Percentiles rank a stretch among this genome's conserved stretches.
These are phyloP conservation scores for Trichomycterus rosablanca DNA, from an alignment of 2,113 vertebrate species.

Conservation along the genomic window DNA sequence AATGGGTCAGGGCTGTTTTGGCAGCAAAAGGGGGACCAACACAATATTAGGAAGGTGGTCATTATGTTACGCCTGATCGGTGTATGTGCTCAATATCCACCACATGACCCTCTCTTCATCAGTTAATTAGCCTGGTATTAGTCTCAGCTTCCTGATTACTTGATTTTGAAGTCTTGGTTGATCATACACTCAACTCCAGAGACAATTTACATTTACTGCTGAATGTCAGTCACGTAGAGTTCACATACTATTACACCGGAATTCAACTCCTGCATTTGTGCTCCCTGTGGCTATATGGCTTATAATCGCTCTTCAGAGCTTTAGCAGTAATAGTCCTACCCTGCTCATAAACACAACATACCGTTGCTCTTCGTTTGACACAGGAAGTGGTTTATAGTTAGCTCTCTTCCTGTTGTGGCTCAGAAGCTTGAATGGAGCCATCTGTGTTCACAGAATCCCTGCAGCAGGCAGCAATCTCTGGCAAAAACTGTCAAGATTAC, in stretches of 20 bases:
- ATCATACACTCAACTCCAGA: not conserved
- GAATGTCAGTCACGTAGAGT: not conserved
- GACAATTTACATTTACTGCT: not conserved
- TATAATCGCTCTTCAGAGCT: conserved; percentile 12
- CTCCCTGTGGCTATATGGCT: not conserved
- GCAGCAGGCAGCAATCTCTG: conserved; percentile 10
- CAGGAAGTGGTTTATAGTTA: conserved; percentile 58
- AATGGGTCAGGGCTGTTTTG: conserved; percentile 2
- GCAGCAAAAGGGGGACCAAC: not conserved
- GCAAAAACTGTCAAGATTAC: too few species aligned
- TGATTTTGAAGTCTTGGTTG: not conserved
- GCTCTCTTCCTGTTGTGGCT: conserved; percentile 60
- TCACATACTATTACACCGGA: not conserved
- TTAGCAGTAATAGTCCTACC: conserved; percentile 25
- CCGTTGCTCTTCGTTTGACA: conserved; percentile 42
- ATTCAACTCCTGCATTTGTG: conserved; percentile 3
- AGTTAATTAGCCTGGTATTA: not conserved
- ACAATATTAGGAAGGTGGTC: too few species aligned
- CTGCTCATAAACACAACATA: conserved; percentile 39
- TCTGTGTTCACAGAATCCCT: conserved; percentile 29
- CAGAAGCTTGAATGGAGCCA: conserved; percentile 43
- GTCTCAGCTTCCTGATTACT: not conserved
- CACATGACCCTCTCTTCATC: not conserved
- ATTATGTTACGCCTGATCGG: too few species aligned
- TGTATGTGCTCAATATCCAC: not conserved